These are phyloP conservation scores for Vireo griseus DNA, from an alignment of 2,797 vertebrate genomes.

Conservation along the genomic window DNA sequence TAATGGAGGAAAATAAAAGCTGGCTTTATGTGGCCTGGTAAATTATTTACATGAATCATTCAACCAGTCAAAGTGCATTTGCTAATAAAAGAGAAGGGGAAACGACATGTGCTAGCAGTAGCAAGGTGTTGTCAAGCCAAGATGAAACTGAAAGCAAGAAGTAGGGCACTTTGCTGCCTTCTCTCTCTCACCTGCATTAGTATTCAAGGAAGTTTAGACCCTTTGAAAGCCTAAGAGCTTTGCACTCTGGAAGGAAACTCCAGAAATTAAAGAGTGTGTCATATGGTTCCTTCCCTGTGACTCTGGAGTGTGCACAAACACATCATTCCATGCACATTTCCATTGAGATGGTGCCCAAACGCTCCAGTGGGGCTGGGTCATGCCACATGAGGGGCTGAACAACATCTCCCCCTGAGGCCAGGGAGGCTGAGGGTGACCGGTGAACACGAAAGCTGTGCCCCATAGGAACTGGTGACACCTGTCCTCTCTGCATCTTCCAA, in stretches of 20 bases:
- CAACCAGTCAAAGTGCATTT: conserved; percentile 29
- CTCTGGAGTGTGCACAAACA: neutral
- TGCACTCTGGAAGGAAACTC: neutral
- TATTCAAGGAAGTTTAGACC: neutral
- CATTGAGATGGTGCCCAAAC: neutral
- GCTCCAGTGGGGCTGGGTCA: neutral
- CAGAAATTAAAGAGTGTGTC: neutral
- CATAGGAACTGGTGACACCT: neutral
- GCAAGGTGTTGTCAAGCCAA: neutral
- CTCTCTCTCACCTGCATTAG: neutral
- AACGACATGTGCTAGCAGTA: neutral
- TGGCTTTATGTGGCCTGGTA: neutral
- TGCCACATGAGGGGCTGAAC: fast-evolving
- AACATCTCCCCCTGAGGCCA: fast-evolving
- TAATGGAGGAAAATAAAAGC: neutral
- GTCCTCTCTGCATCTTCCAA: neutral
- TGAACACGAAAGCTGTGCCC: fast-evolving
- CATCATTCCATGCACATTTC: neutral
- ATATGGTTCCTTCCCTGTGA: neutral
- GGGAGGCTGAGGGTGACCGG: neutral
- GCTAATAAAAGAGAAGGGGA: neutral
- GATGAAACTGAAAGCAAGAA: conserved; percentile 5
- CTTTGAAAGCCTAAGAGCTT: neutral
- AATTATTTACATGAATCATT: conserved; percentile 39
- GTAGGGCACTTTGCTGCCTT: conserved; percentile 12